Evolutionary conservation across 2,113 vertebrate species (phyloP).

Genomic region (Ochotona princeps): DNA sequence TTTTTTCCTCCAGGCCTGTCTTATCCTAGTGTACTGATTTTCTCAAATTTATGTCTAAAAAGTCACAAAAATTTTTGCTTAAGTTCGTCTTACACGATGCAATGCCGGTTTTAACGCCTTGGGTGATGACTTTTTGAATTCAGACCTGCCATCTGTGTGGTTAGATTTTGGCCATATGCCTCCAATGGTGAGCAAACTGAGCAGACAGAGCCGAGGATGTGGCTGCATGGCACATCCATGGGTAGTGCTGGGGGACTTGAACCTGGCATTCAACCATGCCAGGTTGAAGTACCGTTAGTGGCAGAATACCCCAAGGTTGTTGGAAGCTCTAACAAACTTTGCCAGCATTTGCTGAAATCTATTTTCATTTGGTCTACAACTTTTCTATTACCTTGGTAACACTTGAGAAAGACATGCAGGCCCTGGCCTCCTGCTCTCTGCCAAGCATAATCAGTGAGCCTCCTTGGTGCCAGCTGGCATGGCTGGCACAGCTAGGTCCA

Average conservation of each 20-base stretch:
- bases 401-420: not conserved
- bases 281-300: not conserved
- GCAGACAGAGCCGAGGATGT: not conserved
- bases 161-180: slow-evolving; percentile 13
- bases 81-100: not conserved
- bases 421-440: not conserved
- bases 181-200: slow-evolving; percentile 3
- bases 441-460: not conserved
- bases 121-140: not conserved
- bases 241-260: not conserved
- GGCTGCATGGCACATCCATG: not conserved
- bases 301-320: not conserved
- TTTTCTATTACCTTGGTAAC: not conserved
- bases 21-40: not conserved
- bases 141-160: not conserved
- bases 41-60: not conserved
- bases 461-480: not conserved
- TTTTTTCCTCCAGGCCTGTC: slow-evolving; percentile 4
- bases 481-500: not conserved
- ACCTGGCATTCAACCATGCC: not conserved
- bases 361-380: not conserved
- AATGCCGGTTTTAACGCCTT: not conserved
- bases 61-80: slow-evolving; percentile 5
- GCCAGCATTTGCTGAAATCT: not conserved
- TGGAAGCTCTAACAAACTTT: not conserved